Conservation (phyloP, 2,797 vertebrate genomes). For the Ctenosaura bakeri region DNA sequence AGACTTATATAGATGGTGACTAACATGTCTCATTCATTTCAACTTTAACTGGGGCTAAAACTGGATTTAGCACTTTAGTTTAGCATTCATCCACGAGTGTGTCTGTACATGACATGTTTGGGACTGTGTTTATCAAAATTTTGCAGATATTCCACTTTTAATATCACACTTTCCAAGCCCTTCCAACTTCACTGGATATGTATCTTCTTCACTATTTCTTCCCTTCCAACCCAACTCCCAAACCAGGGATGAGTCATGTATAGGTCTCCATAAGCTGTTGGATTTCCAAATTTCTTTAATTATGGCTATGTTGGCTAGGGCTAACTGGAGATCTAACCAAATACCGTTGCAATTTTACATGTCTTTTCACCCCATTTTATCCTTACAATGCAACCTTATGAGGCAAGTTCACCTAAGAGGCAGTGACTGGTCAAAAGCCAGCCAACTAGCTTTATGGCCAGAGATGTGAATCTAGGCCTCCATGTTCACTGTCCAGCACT, state of each 20-base stretch:
- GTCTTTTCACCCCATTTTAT: not conserved
- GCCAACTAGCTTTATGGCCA: not conserved
- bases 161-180: not conserved
- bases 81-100: not conserved
- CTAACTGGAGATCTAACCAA: too few species aligned
- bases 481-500: not conserved
- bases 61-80: too few species aligned
- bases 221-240: not conserved
- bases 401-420: not conserved
- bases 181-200: not conserved
- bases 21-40: too few species aligned
- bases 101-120: not conserved
- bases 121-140: not conserved
- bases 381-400: not conserved
- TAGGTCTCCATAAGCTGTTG: too few species aligned
- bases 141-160: not conserved
- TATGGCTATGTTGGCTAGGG: too few species aligned
- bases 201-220: not conserved
- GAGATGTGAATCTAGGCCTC: not conserved
- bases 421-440: not conserved
- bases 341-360: too few species aligned
- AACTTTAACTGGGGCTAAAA: too few species aligned
- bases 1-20: too few species aligned
- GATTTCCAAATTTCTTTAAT: too few species aligned
- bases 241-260: too few species aligned